Conservation (phyloP, 2,797 vertebrate species). For the Eidolon dupreanum region DNA sequence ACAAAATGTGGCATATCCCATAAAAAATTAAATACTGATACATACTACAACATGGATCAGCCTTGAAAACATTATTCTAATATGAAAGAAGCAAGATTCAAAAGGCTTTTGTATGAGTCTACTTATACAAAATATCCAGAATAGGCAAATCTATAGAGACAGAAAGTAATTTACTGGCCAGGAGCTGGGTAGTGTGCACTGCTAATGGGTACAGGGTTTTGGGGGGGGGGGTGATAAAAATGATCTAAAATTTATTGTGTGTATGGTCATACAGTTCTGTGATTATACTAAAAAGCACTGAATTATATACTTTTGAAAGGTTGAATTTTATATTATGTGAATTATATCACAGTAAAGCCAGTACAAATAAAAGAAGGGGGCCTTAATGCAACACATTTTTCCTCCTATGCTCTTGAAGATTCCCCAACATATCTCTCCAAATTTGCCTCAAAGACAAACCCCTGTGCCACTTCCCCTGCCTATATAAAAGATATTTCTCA, state of each 20-base stretch:
- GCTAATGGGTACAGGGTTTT: too few species aligned
- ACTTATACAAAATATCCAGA: too few species aligned
- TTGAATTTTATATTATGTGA: too few species aligned
- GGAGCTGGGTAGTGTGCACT: too few species aligned
- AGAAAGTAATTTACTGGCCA: too few species aligned
- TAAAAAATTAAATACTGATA: neutral
- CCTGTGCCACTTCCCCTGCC: neutral
- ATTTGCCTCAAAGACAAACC: neutral
- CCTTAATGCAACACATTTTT: neutral
- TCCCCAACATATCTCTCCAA: neutral
- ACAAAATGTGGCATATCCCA: neutral
- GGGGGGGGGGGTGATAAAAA: too few species aligned
- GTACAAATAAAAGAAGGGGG: neutral
- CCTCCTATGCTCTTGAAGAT: neutral
- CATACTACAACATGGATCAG: neutral
- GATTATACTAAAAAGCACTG: neutral
- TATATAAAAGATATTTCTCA: neutral
- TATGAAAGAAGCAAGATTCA: too few species aligned
- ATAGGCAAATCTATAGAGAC: too few species aligned
- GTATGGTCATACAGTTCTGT: neutral
- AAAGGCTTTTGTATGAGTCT: too few species aligned
- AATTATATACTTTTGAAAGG: neutral
- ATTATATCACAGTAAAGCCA: neutral
- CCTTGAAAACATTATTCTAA: neutral
- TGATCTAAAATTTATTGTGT: neutral